Percentiles rank a stretch among this genome's conserved stretches.
phyloP scores from a whole-genome alignment of 2,888 invertebrate genomes.

The Epirrhoe tristata region DNA sequence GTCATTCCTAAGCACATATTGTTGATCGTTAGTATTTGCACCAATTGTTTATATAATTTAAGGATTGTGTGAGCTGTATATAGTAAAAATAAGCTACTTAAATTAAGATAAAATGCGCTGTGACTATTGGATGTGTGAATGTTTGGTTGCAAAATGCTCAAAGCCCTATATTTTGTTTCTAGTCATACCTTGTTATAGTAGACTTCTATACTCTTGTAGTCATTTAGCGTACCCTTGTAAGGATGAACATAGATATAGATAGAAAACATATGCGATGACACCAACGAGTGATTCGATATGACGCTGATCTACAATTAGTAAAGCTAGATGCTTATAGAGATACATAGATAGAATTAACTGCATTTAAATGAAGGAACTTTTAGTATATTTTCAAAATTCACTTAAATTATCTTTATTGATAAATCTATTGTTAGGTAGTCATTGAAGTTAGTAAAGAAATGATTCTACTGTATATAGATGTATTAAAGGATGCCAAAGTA shows the following conservation, averaged over 20 bases:
- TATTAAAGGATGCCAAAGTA: conserved; percentile 61
- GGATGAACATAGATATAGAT: conserved; percentile 11
- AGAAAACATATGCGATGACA: conserved; percentile 15
- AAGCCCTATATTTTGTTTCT: conserved; percentile 52
- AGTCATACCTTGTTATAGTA: conserved; percentile 26
- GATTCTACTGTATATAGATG: conserved; percentile 49
- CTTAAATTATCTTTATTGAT: conserved; percentile 12
- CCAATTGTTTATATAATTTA: conserved; percentile 61
- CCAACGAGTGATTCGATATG: conserved; percentile 28
- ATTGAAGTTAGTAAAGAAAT: conserved; percentile 30
- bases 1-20: conserved; percentile 67
- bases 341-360: conserved; percentile 40
- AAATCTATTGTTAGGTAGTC: conserved; percentile 10
- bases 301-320: conserved; percentile 54
- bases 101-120: conserved; percentile 68
- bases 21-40: conserved; percentile 75
- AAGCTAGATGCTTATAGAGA: conserved; percentile 58
- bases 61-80: conserved; percentile 70
- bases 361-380: conserved; percentile 10
- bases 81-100: conserved; percentile 64
- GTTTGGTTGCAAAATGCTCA: conserved; percentile 69
- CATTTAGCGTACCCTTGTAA: conserved; percentile 22
- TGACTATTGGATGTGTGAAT: conserved; percentile 70
- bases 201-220: conserved; percentile 33
- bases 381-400: conserved; percentile 10